These are phyloP conservation scores for Bradypodion pumilum DNA, from an alignment of 2,797 vertebrate genomes.

Conservation along the genomic window DNA sequence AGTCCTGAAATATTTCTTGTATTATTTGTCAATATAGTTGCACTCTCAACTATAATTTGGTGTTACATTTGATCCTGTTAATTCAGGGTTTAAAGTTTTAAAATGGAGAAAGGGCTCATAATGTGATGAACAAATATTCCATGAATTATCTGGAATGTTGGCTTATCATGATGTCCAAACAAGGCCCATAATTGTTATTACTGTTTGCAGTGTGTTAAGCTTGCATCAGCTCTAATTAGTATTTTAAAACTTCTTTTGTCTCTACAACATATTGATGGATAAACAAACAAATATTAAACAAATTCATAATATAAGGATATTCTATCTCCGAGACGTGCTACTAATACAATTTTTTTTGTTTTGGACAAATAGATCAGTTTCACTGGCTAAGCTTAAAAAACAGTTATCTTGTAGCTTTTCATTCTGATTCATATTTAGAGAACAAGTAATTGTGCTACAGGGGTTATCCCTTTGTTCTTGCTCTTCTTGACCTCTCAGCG, in stretches of 20 bases:
- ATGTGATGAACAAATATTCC: background rate
- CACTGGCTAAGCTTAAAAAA: too few relatives aligned
- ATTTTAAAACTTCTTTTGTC: background rate
- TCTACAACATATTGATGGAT: background rate
- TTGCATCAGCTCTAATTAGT: background rate
- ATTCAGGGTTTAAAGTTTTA: background rate
- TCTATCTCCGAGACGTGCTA: conserved; percentile 22
- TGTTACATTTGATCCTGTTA: background rate
- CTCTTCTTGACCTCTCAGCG: too few relatives aligned
- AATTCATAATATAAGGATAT: conserved; percentile 8
- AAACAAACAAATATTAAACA: conserved; percentile 3
- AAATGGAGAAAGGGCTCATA: background rate
- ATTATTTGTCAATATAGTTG: too few relatives aligned
- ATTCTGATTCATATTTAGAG: too few relatives aligned
- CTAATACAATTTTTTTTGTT: conserved; percentile 30
- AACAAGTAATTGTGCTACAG: too few relatives aligned
- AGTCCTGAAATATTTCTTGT: too few relatives aligned
- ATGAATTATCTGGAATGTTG: background rate
- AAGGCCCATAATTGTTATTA: background rate
- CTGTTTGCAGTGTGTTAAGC: background rate
- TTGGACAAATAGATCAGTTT: too few relatives aligned
- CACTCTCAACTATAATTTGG: background rate
- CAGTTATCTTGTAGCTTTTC: too few relatives aligned
- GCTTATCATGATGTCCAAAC: background rate
- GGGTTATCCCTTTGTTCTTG: too few relatives aligned